These are phyloP conservation scores for Remorina albescens DNA, from an alignment of 2,797 vertebrate genomes.

Conservation along the genomic window DNA sequence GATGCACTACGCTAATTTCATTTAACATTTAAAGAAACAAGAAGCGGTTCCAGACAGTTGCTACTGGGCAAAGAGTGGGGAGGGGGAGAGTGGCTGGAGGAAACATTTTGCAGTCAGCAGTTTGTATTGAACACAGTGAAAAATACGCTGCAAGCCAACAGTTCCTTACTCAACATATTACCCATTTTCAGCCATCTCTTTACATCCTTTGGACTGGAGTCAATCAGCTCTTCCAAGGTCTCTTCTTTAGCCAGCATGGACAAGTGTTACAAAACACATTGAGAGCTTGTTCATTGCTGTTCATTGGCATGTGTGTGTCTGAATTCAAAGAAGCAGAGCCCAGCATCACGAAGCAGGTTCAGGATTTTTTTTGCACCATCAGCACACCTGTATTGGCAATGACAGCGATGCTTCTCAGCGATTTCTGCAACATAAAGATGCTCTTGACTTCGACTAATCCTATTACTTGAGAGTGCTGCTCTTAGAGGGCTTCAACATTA, in stretches of 20 bases:
- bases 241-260: conserved; percentile 4
- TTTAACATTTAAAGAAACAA: conserved; percentile 78
- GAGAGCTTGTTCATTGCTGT: not conserved
- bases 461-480: conserved; percentile 83
- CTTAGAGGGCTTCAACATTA: conserved; percentile 82
- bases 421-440: conserved; percentile 79
- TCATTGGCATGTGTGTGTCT: conserved; percentile 13
- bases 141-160: conserved; percentile 70
- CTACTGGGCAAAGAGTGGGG: conserved; percentile 52
- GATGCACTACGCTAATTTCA: conserved; percentile 81
- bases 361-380: conserved; percentile 67
- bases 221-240: conserved; percentile 23
- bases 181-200: conserved; percentile 53
- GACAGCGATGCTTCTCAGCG: conserved; percentile 77
- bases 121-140: conserved; percentile 73
- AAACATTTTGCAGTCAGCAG: conserved; percentile 75
- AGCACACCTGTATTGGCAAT: conserved; percentile 64
- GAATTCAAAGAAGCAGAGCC: conserved; percentile 52
- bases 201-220: conserved; percentile 36
- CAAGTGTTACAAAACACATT: conserved; percentile 16
- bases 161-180: conserved; percentile 72
- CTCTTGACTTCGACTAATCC: conserved; percentile 84
- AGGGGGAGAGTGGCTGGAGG: conserved; percentile 10
- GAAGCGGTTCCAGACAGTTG: conserved; percentile 60
- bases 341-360: conserved; percentile 42